Base-by-base conservation (phyloP, 2,113 vertebrate species). In the Paracanthobrama guichenoti region DNA sequence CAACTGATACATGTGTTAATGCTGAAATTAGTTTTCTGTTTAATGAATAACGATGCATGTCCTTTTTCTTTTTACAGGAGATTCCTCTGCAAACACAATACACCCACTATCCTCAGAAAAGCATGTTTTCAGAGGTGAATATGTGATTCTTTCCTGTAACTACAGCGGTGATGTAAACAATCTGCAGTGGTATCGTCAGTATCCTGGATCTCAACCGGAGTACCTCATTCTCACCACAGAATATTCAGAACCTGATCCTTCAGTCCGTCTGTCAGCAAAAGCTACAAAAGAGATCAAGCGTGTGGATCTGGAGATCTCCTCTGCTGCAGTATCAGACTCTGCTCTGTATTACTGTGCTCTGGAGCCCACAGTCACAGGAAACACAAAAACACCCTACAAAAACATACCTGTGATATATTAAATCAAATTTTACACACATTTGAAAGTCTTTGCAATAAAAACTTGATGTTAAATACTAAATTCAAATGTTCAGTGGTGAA, bases 321-420 rank as follows among this genome's bases (percentile, higher is more conserved):
- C 78, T 66, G 71, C 28, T 81, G 22, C n/a, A 12, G 53, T 62
- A 57, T 20, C 67, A 83, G 81, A 83, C 81, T 73, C 67, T 59
- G 81, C 69, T 60, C 28, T 83, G 50, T 86, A 71, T 35, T 84
- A 80, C 82, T 84, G 81, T 67, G 82, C 75, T 1, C 2, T 1
- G 31, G 3, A 31, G 53, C 53, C 53, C 53, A 55, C 53, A 55
- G 53, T 55, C 0, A 55, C 53, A 55, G 53, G 18, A 31, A 1
- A 31, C 31, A 31, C 31, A 31, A 1, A 31, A 1, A 31, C 31
- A 31, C 31, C 31, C 1, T 31, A 31, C 31, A 31, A 31, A 2
- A 31, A 31, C 31, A 1, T 3, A 3, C 50, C 50, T 53, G 48
- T 57, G 7, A 59, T 59, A 18, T 55, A 24, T 60, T n/a, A 8